These are phyloP conservation scores for Sebastes diploproa DNA, from an alignment of 2,797 vertebrate genomes.

Conservation along the genomic window DNA sequence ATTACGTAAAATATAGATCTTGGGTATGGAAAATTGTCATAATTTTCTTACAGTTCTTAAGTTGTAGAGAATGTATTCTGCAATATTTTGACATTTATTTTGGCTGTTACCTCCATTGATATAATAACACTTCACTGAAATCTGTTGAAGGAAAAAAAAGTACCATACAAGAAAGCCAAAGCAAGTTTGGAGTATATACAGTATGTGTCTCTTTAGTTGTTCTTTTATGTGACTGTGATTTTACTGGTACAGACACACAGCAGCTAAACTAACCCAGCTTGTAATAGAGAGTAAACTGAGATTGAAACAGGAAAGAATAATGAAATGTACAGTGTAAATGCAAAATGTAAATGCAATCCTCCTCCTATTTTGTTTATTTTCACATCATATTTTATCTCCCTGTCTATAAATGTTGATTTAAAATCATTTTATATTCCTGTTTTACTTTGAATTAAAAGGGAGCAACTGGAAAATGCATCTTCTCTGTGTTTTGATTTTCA, in stretches of 20 bases:
- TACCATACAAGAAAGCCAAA: background rate
- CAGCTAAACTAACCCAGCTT: conserved; percentile 31
- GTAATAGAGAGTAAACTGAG: conserved; percentile 22
- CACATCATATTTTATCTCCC: conserved; percentile 32
- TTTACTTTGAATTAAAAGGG: conserved; percentile 72
- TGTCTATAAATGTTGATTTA: conserved; percentile 50
- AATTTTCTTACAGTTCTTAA: background rate
- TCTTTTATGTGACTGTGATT: conserved; percentile 18
- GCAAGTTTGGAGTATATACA: background rate
- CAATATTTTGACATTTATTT: background rate
- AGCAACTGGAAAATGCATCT: conserved; percentile 16
- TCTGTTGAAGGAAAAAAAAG: background rate
- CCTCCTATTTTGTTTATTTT: conserved; percentile 11
- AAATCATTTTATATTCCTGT: conserved; percentile 62
- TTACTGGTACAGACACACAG: conserved; percentile 5
- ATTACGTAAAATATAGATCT: background rate
- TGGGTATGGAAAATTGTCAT: background rate
- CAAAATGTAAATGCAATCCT: conserved; percentile 54
- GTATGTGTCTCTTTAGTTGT: background rate
- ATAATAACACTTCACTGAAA: background rate
- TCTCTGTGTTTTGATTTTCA: background rate
- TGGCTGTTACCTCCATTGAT: background rate
- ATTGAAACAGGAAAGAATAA: background rate
- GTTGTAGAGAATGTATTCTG: background rate
- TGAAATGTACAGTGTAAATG: conserved; percentile 53